Evolutionary conservation across 2,888 invertebrate species (phyloP), one percentile per base, ranked within the genome.

Genomic region (Dryocosmus kuriphilus): DNA sequence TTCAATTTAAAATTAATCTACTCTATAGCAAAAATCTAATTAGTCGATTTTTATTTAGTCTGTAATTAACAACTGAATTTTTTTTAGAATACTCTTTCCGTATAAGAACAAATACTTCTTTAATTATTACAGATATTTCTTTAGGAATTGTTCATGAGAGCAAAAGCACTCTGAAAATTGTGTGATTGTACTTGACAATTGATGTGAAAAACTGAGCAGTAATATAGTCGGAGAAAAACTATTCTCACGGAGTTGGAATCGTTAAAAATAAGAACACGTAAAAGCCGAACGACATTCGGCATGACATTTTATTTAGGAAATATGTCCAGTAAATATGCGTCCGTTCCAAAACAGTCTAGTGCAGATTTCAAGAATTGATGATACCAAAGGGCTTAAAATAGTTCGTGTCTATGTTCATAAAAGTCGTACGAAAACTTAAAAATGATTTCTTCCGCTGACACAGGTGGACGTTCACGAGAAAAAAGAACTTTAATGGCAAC

Each of bases 271-370:
- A 67, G 27, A 46, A 46, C 27, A 30, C n/a, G 51, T 71, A 51
- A 71, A 46, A 71, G 46, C 19, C 27, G 46, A 71, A 11, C 46
- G 51, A 71, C 11, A 78, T 79, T 81, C 61, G 76, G 76, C 78
- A 27, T 46, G 75, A 76, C 79, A 65, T 78, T 81, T 84, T 83
- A 83, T 84, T 84, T 83, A 83, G 80, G 79, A 74, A 38, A 67
- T 51, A 41, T 60, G 77, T 76, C 63, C 74, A 81, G 82, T 84
- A 83, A 84, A 84, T 84, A 83, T 82, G 80, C 83, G 84, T 79
- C 82, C 74, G 57, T 76, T 80, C 78, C 78, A 80, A 82, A 79
- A 46, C 46, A 71, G 46, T 19, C 41, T 4, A 46, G 27, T 24
- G 9, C 38, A 46, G 19, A 7, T 46, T 71, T 51, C 16, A 19